These are phyloP conservation scores for Eupithecia subumbrata DNA, from an alignment of 2,888 invertebrate species.

Conservation along the genomic window DNA sequence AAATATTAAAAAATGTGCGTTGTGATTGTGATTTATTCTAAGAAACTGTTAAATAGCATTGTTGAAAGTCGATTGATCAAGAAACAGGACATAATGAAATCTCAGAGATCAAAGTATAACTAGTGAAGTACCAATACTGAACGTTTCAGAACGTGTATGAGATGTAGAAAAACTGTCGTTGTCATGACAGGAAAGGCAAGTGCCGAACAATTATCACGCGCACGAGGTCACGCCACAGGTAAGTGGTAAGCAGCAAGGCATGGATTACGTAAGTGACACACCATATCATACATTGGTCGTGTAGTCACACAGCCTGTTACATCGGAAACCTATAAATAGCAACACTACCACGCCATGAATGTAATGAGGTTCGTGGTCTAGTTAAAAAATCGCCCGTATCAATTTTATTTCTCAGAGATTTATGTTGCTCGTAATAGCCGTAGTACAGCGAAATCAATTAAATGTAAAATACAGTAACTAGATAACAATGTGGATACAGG, in stretches of 20 bases:
- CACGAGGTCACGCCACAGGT: constrained; percentile 54
- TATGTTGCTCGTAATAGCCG: constrained; percentile 14
- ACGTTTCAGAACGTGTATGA: background rate
- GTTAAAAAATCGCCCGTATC: constrained; percentile 27
- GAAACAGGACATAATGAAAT: background rate
- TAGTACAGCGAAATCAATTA: background rate
- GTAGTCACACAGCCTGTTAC: constrained; percentile 40
- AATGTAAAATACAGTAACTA: background rate
- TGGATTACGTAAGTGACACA: constrained; percentile 61
- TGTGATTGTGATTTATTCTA: background rate
- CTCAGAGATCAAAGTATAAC: background rate
- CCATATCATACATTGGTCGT: constrained; percentile 49
- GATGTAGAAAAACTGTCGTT: constrained; percentile 13
- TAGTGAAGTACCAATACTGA: background rate
- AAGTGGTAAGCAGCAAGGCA: constrained; percentile 43
- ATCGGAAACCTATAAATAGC: constrained; percentile 44
- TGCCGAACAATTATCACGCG: constrained; percentile 51
- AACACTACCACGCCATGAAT: constrained; percentile 35
- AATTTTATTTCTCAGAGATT: constrained; percentile 23
- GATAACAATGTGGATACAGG: background rate
- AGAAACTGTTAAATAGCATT: background rate
- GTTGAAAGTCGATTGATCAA: background rate
- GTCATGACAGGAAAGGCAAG: constrained; percentile 38
- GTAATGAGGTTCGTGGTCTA: constrained; percentile 34
- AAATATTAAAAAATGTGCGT: background rate